Conservation (phyloP, 2,888 invertebrate genomes). For the Adelognathus sp. region DNA sequence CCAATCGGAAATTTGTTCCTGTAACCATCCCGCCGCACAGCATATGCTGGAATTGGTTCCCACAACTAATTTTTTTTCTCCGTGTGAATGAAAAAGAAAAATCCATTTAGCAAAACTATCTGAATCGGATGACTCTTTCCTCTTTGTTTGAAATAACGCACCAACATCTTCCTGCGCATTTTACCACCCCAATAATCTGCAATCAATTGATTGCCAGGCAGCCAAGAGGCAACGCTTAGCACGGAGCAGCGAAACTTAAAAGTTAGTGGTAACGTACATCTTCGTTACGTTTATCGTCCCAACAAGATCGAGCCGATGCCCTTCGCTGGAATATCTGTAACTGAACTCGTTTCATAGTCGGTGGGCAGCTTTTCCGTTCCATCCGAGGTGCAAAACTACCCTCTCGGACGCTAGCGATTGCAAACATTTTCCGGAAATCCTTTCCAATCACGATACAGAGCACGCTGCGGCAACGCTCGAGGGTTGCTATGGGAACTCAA, state of each 20-base stretch:
- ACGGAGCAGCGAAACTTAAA: not conserved
- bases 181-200: not conserved
- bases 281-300: conserved; percentile 41
- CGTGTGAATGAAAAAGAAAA: conserved; percentile 63
- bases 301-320: conserved; percentile 28
- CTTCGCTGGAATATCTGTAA: conserved; percentile 14
- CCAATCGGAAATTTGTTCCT: too few relatives aligned
- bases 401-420: conserved; percentile 41
- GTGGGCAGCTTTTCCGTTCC: conserved; percentile 16
- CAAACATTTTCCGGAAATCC: conserved; percentile 60
- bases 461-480: conserved; percentile 5
- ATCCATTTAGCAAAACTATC: too few relatives aligned
- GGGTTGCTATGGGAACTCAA: conserved; percentile 30
- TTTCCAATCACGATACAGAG: conserved; percentile 60
- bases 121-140: too few relatives aligned
- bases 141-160: conserved; percentile 12
- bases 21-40: too few relatives aligned
- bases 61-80: too few relatives aligned
- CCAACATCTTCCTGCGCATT: not conserved
- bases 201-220: conserved; percentile 55
- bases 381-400: conserved; percentile 8
- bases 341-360: conserved; percentile 17
- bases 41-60: too few relatives aligned
- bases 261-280: conserved; percentile 14
- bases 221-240: conserved; percentile 1